Evolutionary conservation across 1,140 invertebrate species (phyloP).

Genomic region (Hyphantria cunea): DNA sequence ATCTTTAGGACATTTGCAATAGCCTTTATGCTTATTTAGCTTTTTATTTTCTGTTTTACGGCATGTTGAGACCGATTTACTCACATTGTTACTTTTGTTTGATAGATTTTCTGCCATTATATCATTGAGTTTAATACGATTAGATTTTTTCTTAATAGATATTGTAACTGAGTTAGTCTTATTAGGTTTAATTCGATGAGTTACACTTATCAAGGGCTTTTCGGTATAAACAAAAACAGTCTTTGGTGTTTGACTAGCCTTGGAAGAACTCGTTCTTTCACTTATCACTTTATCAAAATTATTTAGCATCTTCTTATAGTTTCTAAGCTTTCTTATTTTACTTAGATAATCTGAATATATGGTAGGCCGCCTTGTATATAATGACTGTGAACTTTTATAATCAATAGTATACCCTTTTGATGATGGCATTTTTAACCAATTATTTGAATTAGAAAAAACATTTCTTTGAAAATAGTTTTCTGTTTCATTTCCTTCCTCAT

Average conservation of each 20-base stretch:
- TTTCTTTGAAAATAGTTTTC: constrained; percentile 44
- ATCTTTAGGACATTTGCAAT: constrained; percentile 48
- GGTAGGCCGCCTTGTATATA: constrained; percentile 51
- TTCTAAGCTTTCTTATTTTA: constrained; percentile 61
- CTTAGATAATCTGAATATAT: constrained; percentile 52
- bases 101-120: neutral
- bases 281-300: constrained; percentile 64
- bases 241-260: constrained; percentile 31
- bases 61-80: neutral
- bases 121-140: neutral
- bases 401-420: constrained; percentile 54
- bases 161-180: neutral
- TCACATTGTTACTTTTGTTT: neutral
- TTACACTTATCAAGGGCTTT: constrained; percentile 13
- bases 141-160: neutral
- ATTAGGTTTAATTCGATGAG: no score
- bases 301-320: constrained; percentile 60
- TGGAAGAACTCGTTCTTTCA: constrained; percentile 39
- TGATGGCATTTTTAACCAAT: constrained; percentile 53
- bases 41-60: neutral
- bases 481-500: constrained; percentile 38
- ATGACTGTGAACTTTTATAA: constrained; percentile 59
- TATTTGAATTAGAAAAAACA: constrained; percentile 48
- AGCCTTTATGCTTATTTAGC: neutral
- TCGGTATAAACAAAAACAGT: constrained; percentile 36